These are phyloP conservation scores for Scytalopus superciliaris DNA, from an alignment of 2,113 vertebrate species.

Conservation along the genomic window DNA sequence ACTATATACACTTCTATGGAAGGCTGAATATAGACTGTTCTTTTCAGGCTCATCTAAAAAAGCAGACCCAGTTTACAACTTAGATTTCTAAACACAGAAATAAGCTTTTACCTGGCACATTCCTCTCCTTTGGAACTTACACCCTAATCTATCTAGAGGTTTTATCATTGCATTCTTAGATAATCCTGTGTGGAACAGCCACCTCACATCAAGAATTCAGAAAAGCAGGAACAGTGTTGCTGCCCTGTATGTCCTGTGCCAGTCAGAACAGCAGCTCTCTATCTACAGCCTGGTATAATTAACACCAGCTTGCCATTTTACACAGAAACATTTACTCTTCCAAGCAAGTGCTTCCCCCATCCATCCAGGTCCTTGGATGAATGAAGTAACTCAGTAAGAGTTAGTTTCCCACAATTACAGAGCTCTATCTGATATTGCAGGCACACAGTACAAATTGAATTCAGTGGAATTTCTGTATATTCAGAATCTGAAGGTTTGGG, in stretches of 20 bases:
- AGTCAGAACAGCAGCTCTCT: background rate
- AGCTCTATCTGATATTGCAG: background rate
- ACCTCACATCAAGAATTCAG: background rate
- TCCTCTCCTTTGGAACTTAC: background rate
- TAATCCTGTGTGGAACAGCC: background rate
- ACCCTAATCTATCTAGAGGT: background rate
- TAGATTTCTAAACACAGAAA: conserved; percentile 4
- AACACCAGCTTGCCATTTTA: background rate
- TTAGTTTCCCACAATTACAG: background rate
- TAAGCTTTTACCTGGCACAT: background rate
- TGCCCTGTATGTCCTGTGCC: background rate
- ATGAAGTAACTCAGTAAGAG: background rate
- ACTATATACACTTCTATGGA: background rate
- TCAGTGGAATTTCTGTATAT: background rate
- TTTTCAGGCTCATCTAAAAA: background rate
- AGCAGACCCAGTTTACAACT: background rate
- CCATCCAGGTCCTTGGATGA: background rate
- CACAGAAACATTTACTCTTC: background rate
- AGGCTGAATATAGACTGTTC: background rate
- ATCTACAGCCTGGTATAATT: background rate
- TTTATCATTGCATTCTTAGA: background rate
- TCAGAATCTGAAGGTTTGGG: background rate
- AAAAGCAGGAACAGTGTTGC: background rate
- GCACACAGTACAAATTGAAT: background rate
- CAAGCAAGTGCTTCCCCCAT: background rate